phyloP scores from a whole-genome alignment of 2,888 invertebrate genomes.

The Drosophila setosimentum region DNA sequence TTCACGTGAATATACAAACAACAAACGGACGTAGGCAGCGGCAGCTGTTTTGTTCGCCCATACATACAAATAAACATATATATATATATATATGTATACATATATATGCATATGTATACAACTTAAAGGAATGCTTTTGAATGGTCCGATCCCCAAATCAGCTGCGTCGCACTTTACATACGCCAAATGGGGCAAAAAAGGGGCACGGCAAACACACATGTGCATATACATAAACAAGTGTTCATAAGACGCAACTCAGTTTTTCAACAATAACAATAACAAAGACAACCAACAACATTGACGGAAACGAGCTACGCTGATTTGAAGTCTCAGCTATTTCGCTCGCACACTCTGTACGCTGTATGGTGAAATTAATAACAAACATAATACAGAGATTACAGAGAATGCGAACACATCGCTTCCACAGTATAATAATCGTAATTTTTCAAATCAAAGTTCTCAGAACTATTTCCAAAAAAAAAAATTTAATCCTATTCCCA shows the following conservation, averaged over 20 bases:
- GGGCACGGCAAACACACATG: constrained; percentile 53
- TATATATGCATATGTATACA: neutral
- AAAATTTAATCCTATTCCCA: neutral
- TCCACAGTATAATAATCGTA: neutral
- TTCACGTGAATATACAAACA: neutral
- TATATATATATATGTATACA: neutral
- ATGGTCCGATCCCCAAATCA: constrained; percentile 33
- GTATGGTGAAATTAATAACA: constrained; percentile 28
- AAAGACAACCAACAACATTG: constrained; percentile 5
- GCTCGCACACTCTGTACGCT: constrained; percentile 13
- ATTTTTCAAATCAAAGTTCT: neutral
- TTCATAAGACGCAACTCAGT: constrained; percentile 16
- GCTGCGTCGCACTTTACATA: constrained; percentile 57
- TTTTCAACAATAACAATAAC: constrained; percentile 20
- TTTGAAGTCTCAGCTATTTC: constrained; percentile 20
- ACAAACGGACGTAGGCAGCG: neutral
- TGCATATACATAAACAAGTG: constrained; percentile 23
- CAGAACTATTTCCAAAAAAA: neutral
- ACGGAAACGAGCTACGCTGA: constrained; percentile 8
- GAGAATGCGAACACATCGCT: neutral
- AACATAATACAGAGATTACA: neutral
- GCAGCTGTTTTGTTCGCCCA: neutral
- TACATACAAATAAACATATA: neutral
- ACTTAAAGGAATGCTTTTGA: constrained; percentile 26
- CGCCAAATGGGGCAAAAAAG: constrained; percentile 55